Evolutionary conservation across 2,113 vertebrate species (phyloP).

Genomic region (Dicerorhinus sumatrensis): DNA sequence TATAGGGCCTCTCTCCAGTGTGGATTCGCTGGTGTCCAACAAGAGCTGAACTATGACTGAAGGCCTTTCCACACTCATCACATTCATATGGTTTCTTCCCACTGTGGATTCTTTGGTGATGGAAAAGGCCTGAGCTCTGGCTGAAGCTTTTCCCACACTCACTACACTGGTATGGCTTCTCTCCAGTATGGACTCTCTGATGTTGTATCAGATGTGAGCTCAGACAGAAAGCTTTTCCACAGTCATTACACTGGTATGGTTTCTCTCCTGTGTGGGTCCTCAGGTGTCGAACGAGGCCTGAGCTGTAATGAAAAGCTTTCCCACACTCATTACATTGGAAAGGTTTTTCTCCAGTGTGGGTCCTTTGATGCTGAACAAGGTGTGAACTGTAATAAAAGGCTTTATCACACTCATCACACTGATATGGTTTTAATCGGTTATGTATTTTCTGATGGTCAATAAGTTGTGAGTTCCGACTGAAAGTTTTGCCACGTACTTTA

Average conservation of each 20-base stretch:
- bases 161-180: constrained; percentile 27
- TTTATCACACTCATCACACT: constrained; percentile 84
- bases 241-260: constrained; percentile 84
- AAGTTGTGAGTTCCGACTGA: constrained; percentile 3
- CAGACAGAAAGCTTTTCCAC: constrained; percentile 63
- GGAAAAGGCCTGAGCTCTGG: constrained; percentile 40
- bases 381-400: constrained; percentile 86
- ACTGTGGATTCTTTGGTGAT: constrained; percentile 59
- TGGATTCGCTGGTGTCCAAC: constrained; percentile 16
- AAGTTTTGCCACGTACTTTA: constrained; percentile 56
- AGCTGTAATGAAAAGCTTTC: constrained; percentile 87
- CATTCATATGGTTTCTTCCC: constrained; percentile 58
- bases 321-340: constrained; percentile 85
- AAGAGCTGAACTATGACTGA: constrained; percentile 53
- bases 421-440: constrained; percentile 18
- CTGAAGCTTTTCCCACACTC: constrained; percentile 66
- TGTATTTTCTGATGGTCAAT: neutral
- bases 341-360: constrained; percentile 88
- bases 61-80: constrained; percentile 60
- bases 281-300: constrained; percentile 86
- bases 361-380: constrained; percentile 86
- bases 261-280: constrained; percentile 88
- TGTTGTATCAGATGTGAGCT: constrained; percentile 66
- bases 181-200: constrained; percentile 55
- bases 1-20: neutral